Percentiles rank a stretch among this genome's conserved stretches.
phyloP scores from a whole-genome alignment of 2,888 invertebrate genomes.

The Lobophora halterata region DNA sequence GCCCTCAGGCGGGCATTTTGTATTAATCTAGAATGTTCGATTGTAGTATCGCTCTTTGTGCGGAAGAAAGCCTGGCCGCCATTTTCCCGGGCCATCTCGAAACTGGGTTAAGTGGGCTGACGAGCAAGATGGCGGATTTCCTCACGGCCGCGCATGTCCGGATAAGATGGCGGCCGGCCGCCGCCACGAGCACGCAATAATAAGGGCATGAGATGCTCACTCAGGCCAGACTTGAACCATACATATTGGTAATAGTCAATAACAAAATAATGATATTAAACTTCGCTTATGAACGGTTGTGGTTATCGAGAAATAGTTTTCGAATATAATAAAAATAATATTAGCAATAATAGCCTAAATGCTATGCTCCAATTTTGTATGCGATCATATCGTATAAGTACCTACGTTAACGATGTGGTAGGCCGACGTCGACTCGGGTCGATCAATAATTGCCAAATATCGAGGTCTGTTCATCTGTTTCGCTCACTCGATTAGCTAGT shows the following conservation, averaged over 20 bases:
- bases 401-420: slow-evolving; percentile 35
- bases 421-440: slow-evolving; percentile 42
- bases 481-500: slow-evolving; percentile 39
- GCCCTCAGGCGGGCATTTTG: slow-evolving; percentile 49
- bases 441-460: slow-evolving; percentile 48
- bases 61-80: slow-evolving; percentile 40
- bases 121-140: slow-evolving; percentile 69
- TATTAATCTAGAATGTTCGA: slow-evolving; percentile 60
- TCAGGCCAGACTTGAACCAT: slow-evolving; percentile 55
- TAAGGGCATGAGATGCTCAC: slow-evolving; percentile 66
- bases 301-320: slow-evolving; percentile 79
- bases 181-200: slow-evolving; percentile 60
- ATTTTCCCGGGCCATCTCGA: slow-evolving; percentile 26
- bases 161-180: slow-evolving; percentile 51
- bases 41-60: slow-evolving; percentile 55
- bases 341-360: slow-evolving; percentile 79
- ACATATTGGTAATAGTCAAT: slow-evolving; percentile 76
- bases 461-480: slow-evolving; percentile 33
- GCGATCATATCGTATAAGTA: slow-evolving; percentile 72
- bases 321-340: slow-evolving; percentile 72
- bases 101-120: slow-evolving; percentile 76
- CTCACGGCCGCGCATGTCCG: slow-evolving; percentile 59
- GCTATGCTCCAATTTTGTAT: slow-evolving; percentile 72
- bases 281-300: slow-evolving; percentile 81
- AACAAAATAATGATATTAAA: slow-evolving; percentile 76